Evolutionary conservation across 1,140 invertebrate genomes (phyloP).

Genomic region (Uloborus diversus): DNA sequence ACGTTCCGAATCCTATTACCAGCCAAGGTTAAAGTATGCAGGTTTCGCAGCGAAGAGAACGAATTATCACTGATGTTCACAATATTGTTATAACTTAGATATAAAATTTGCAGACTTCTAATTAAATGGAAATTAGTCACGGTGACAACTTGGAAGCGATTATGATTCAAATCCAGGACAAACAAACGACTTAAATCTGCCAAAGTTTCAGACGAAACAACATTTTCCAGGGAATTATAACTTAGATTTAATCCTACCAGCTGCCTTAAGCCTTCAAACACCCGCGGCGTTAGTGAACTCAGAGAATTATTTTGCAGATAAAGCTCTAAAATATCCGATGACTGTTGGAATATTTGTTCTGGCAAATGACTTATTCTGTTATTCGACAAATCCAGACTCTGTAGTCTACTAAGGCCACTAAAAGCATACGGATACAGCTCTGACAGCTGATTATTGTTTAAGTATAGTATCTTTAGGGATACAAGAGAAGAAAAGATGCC

Average conservation of each 20-base stretch:
- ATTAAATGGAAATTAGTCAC: slow-evolving; percentile 76
- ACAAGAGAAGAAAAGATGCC: slow-evolving; percentile 57
- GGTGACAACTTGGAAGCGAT: slow-evolving; percentile 81
- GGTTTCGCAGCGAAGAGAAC: slow-evolving; percentile 82
- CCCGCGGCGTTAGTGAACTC: slow-evolving; percentile 61
- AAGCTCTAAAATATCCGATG: slow-evolving; percentile 78
- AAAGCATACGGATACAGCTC: slow-evolving; percentile 82
- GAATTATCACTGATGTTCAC: slow-evolving; percentile 62
- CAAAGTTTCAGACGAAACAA: slow-evolving; percentile 46
- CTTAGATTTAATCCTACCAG: slow-evolving; percentile 56
- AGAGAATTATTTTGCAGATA: slow-evolving; percentile 88
- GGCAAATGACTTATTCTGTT: slow-evolving; percentile 82
- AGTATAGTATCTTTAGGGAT: slow-evolving; percentile 72
- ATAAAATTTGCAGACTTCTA: slow-evolving; percentile 59
- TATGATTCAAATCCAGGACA: slow-evolving; percentile 84
- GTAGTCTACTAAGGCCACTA: slow-evolving; percentile 77
- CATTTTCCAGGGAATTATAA: slow-evolving; percentile 48
- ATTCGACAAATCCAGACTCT: slow-evolving; percentile 83
- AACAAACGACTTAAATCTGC: slow-evolving; percentile 74
- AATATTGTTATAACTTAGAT: slow-evolving; percentile 61
- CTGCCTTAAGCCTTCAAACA: slow-evolving; percentile 50
- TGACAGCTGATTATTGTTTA: slow-evolving; percentile 84
- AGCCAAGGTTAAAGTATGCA: slow-evolving; percentile 81
- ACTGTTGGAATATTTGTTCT: slow-evolving; percentile 77
- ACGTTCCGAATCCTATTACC: slow-evolving; percentile 81